Conservation (phyloP, 2,797 vertebrate genomes). For the Capromys pilorides region DNA sequence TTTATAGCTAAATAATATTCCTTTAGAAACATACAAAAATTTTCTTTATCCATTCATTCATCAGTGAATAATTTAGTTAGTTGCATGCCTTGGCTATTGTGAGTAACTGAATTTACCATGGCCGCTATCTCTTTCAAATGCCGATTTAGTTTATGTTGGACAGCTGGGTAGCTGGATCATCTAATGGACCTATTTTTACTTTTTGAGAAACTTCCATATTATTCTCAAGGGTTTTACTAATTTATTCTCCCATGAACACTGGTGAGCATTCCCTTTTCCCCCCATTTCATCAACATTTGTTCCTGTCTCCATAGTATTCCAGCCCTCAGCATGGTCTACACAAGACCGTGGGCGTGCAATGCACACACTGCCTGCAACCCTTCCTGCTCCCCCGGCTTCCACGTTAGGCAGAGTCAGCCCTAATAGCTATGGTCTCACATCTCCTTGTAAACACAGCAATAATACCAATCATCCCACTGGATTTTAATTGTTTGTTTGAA, state of each 20-base stretch:
- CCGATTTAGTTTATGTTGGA: not conserved
- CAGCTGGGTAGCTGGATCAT: not conserved
- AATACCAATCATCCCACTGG: conserved; percentile 21
- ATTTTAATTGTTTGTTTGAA: conserved; percentile 32
- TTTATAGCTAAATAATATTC: not conserved
- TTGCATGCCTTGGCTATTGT: not conserved
- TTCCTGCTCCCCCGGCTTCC: not conserved
- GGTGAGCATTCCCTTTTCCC: not conserved
- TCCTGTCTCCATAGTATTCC: not conserved
- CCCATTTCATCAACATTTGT: not conserved
- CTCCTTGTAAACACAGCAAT: not conserved
- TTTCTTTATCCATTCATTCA: not conserved
- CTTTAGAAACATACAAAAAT: not conserved
- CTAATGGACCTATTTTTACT: not conserved
- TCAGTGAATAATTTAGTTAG: not conserved
- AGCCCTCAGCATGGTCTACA: not conserved
- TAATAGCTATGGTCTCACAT: not conserved
- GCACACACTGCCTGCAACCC: not conserved
- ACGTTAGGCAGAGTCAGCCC: not conserved
- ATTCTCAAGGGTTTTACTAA: not conserved
- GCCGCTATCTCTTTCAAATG: not conserved
- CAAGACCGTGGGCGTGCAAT: not conserved
- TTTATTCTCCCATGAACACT: not conserved
- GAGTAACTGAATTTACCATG: not conserved
- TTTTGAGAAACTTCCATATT: not conserved